These are phyloP conservation scores for Pseudopleuronectes americanus DNA, from an alignment of 2,797 vertebrate genomes.

Conservation along the genomic window DNA sequence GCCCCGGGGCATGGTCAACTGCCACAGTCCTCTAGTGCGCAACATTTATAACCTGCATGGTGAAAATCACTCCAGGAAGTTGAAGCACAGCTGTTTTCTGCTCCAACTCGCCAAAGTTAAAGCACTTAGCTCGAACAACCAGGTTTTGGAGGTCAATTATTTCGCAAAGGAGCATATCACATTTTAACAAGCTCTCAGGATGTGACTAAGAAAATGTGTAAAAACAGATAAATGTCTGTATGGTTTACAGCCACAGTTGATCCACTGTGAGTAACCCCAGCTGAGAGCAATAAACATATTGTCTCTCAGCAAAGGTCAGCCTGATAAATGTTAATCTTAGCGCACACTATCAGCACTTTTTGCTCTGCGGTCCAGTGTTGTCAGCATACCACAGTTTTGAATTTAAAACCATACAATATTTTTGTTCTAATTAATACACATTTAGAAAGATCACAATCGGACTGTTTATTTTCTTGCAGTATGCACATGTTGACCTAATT, in stretches of 20 bases:
- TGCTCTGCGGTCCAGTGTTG: conserved; percentile 25
- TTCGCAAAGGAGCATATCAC: background rate
- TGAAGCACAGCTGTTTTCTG: background rate
- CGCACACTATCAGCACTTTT: conserved; percentile 37
- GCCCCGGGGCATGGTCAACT: too few relatives aligned
- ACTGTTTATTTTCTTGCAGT: background rate
- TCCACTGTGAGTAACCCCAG: conserved; percentile 35
- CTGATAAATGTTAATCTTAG: conserved; percentile 67
- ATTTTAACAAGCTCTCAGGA: conserved; percentile 1
- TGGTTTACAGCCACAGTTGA: conserved; percentile 36
- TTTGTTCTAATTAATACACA: background rate
- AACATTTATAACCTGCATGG: too few relatives aligned
- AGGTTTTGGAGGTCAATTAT: background rate
- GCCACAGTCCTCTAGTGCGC: background rate
- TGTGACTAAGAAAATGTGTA: conserved; percentile 10
- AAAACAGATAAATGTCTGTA: conserved; percentile 1
- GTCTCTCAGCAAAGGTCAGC: conserved; percentile 70
- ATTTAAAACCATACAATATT: conserved; percentile 8
- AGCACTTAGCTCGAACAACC: background rate
- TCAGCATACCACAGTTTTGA: background rate
- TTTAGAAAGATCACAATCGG: background rate
- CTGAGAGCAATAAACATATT: conserved; percentile 57
- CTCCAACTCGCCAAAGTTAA: background rate
- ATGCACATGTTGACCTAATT: background rate
- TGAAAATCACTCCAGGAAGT: background rate